Percentiles rank a stretch among this genome's conserved stretches.
phyloP scores from a whole-genome alignment of 2,888 invertebrate species.

The Erebia ligea region DNA sequence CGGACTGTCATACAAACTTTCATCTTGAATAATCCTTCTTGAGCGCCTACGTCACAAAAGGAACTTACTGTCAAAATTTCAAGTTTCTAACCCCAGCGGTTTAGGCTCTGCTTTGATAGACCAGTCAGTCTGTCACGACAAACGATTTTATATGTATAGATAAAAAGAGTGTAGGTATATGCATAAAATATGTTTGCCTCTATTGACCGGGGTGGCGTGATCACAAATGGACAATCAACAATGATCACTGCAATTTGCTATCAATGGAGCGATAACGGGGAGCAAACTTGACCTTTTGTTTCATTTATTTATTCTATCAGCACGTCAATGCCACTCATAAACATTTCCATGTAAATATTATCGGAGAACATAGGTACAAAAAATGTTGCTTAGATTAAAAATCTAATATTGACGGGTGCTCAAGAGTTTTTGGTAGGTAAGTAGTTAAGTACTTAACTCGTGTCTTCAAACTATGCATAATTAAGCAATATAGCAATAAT shows the following conservation, averaged over 20 bases:
- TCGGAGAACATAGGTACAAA: not conserved
- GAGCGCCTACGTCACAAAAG: too few relatives aligned
- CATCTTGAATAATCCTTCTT: too few relatives aligned
- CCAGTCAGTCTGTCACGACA: too few relatives aligned
- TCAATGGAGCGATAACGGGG: constrained; percentile 20
- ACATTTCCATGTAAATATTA: not conserved
- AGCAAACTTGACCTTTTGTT: constrained; percentile 6
- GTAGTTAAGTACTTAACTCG: too few relatives aligned
- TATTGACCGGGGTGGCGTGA: constrained; percentile 43
- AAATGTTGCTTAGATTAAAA: not conserved
- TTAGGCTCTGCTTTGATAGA: too few relatives aligned
- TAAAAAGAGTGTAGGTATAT: too few relatives aligned
- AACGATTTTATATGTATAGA: too few relatives aligned
- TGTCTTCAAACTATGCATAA: too few relatives aligned
- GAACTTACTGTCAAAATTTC: too few relatives aligned
- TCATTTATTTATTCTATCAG: constrained; percentile 1
- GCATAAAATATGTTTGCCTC: constrained; percentile 19
- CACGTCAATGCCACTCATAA: not conserved
- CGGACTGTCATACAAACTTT: too few relatives aligned
- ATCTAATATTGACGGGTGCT: not conserved
- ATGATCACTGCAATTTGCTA: constrained; percentile 23
- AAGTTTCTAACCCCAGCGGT: too few relatives aligned
- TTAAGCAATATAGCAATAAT: too few relatives aligned
- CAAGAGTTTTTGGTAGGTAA: not conserved
- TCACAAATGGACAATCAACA: constrained; percentile 39